phyloP scores from a whole-genome alignment of 2,888 invertebrate genomes.

The Podabrus alpinus region DNA sequence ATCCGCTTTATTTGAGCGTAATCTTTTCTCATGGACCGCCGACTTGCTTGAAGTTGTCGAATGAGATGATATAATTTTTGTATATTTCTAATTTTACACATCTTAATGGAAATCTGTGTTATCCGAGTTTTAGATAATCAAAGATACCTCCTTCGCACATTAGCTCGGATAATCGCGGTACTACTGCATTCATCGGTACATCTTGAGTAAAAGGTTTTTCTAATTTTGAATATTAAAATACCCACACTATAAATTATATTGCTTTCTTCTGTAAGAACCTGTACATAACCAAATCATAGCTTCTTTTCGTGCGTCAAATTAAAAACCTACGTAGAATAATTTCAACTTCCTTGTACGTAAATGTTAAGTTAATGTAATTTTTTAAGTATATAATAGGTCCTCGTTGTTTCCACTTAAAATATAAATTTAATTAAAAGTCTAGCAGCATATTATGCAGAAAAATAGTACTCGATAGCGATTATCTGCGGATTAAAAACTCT shows the following conservation, averaged over 20 bases:
- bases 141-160: too few species aligned
- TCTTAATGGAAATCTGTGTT: too few species aligned
- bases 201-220: background rate
- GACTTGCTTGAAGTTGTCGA: too few species aligned
- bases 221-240: background rate
- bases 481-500: background rate
- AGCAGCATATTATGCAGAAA: background rate
- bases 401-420: constrained; percentile 2
- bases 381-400: constrained; percentile 15
- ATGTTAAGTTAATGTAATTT: constrained; percentile 12
- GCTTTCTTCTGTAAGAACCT: background rate
- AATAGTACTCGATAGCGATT: background rate
- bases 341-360: constrained; percentile 10
- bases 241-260: background rate
- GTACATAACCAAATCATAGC: background rate
- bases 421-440: background rate
- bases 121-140: too few species aligned
- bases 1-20: too few species aligned
- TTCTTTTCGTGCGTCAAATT: constrained; percentile 3
- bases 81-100: too few species aligned
- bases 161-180: too few species aligned
- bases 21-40: too few species aligned
- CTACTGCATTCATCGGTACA: too few species aligned
- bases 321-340: constrained; percentile 17
- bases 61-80: too few species aligned